A percentile compares a stretch with the other conserved stretches of the same genome.
Evolutionary conservation across 2,113 vertebrate genomes (phyloP).

Genomic region (Halcyon senegalensis): DNA sequence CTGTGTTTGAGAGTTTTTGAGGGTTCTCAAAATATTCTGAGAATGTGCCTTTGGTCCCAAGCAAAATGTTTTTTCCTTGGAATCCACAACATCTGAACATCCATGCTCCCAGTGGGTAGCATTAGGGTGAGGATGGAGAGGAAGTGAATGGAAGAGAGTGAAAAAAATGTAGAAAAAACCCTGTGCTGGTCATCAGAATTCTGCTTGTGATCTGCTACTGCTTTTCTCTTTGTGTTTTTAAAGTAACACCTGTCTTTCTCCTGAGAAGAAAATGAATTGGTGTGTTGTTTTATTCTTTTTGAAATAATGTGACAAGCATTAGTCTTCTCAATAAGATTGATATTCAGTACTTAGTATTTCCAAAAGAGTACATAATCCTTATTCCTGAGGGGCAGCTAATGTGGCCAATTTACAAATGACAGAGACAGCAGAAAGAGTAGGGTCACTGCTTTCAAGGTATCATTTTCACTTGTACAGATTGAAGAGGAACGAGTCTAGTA

Average conservation of each 20-base stretch:
- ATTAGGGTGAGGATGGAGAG: background rate
- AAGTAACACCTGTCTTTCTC: background rate
- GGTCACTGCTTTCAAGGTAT: background rate
- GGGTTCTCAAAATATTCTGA: too few species aligned
- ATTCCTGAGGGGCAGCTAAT: background rate
- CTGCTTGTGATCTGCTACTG: background rate
- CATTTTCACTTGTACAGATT: background rate
- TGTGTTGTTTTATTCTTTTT: background rate
- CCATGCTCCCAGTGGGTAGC: background rate
- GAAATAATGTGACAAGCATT: background rate
- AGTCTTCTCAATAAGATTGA: background rate
- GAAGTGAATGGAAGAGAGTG: background rate
- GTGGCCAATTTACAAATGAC: background rate
- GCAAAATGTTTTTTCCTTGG: background rate
- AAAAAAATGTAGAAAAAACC: background rate
- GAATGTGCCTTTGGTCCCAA: background rate
- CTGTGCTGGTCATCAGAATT: background rate
- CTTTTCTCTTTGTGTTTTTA: background rate
- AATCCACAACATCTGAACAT: background rate
- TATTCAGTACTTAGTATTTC: background rate
- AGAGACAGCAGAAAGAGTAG: background rate
- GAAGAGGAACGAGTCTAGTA: accelerated
- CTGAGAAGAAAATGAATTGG: background rate
- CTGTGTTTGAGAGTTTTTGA: background rate
- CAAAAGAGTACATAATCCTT: background rate